A percentile compares a stretch with the other conserved stretches of the same genome.
Conservation (phyloP, 2,113 vertebrate species). For the Paralichthys olivaceus region DNA sequence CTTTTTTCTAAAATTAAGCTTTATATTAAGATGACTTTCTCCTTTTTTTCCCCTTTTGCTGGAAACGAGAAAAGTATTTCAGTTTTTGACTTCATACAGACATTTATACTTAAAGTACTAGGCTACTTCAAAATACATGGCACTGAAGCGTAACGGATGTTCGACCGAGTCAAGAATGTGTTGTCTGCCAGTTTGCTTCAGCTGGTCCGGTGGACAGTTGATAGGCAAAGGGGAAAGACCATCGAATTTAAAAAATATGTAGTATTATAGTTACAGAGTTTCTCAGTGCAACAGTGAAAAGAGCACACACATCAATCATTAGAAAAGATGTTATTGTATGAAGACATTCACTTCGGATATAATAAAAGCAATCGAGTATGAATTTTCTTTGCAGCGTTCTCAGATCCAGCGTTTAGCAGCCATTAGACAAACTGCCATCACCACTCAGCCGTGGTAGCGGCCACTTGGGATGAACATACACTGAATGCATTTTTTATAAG, state of each 20-base stretch:
- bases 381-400: neutral
- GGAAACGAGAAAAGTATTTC: no score
- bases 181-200: neutral
- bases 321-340: neutral
- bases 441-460: neutral
- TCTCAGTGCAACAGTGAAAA: no score
- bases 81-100: no score
- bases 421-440: neutral
- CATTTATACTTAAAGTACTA: no score
- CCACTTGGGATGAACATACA: slow-evolving; percentile 9
- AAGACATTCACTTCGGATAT: neutral
- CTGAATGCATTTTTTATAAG: slow-evolving; percentile 43
- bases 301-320: neutral
- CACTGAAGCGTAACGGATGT: no score
- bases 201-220: neutral
- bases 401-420: neutral
- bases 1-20: no score
- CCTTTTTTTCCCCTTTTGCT: no score
- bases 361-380: neutral
- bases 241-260: neutral
- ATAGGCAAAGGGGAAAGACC: neutral
- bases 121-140: no score
- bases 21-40: no score
- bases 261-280: no score
- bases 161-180: neutral